A percentile compares a stretch with the other conserved stretches of the same genome.
phyloP scores from a whole-genome alignment of 2,797 vertebrate species.

The Necrosyrtes monachus region DNA sequence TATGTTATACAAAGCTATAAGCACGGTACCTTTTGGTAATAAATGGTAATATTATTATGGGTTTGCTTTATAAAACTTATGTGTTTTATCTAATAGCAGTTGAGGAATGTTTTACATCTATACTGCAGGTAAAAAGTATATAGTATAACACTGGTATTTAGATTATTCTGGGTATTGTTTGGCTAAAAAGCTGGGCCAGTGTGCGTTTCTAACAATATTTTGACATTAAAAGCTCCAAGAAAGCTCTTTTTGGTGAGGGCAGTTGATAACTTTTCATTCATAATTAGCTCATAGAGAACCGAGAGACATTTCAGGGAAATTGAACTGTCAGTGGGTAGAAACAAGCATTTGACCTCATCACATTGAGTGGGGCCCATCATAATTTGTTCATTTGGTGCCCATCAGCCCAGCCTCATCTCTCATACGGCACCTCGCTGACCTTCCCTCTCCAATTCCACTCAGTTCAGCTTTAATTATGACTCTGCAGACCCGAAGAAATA shows the following conservation, averaged over 20 bases:
- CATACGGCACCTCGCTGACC: slow-evolving; percentile 89
- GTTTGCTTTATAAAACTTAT: slow-evolving; percentile 44
- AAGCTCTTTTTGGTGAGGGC: slow-evolving; percentile 86
- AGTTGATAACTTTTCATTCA: slow-evolving; percentile 99
- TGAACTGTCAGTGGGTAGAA: slow-evolving; percentile 99
- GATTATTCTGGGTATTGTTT: slow-evolving; percentile 83
- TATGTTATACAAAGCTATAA: slow-evolving; percentile 16
- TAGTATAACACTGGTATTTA: slow-evolving; percentile 83
- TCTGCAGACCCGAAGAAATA: slow-evolving; percentile 90
- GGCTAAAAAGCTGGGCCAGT: slow-evolving; percentile 76
- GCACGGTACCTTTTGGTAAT: neutral
- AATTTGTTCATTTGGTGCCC: slow-evolving; percentile 99
- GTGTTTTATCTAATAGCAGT: neutral
- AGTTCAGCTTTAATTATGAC: slow-evolving; percentile 99
- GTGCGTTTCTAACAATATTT: slow-evolving; percentile 96
- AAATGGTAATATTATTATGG: slow-evolving; percentile 9
- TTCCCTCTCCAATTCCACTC: slow-evolving; percentile 91
- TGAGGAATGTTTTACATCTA: slow-evolving; percentile 14
- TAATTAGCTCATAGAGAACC: slow-evolving; percentile 97
- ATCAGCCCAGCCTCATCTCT: slow-evolving; percentile 94
- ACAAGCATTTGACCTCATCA: slow-evolving; percentile 99
- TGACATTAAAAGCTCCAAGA: slow-evolving; percentile 95
- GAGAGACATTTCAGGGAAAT: slow-evolving; percentile 97
- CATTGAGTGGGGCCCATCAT: slow-evolving; percentile 98
- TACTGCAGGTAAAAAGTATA: slow-evolving; percentile 69